A percentile compares a stretch with the other conserved stretches of the same genome.
Evolutionary conservation across 2,888 invertebrate genomes (phyloP).

Genomic region (Germaria angustata): DNA sequence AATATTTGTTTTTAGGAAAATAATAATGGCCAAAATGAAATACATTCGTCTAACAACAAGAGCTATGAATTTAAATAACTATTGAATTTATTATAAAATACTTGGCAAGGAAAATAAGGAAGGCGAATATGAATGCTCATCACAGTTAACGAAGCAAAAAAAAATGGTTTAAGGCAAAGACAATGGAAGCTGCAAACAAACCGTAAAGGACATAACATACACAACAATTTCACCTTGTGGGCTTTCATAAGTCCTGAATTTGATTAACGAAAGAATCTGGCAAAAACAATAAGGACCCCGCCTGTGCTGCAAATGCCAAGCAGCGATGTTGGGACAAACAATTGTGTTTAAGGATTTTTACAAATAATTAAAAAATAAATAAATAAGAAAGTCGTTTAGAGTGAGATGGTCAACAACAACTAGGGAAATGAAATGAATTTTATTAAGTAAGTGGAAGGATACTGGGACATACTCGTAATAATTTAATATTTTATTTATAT

Average conservation of each 20-base stretch:
- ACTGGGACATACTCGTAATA: background rate
- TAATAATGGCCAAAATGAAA: too few species aligned
- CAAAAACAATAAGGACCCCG: background rate
- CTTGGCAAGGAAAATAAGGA: too few species aligned
- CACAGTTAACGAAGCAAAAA: too few species aligned
- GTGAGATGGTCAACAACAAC: background rate
- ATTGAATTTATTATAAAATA: too few species aligned
- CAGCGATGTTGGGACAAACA: background rate
- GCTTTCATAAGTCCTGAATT: background rate
- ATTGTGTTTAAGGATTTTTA: background rate
- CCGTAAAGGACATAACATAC: background rate
- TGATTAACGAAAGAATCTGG: conserved; percentile 11
- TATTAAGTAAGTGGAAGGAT: too few species aligned
- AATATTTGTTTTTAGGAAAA: too few species aligned
- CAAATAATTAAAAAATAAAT: background rate
- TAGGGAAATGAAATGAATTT: background rate
- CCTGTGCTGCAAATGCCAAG: background rate
- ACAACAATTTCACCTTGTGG: background rate
- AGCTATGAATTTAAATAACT: too few species aligned
- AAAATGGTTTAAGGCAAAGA: background rate
- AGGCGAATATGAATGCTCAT: too few species aligned
- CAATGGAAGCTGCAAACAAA: background rate
- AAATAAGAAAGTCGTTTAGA: background rate
- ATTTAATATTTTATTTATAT: background rate
- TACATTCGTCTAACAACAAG: too few species aligned